Base-by-base conservation (phyloP, 2,797 vertebrate genomes). In the Clamator glandarius region DNA sequence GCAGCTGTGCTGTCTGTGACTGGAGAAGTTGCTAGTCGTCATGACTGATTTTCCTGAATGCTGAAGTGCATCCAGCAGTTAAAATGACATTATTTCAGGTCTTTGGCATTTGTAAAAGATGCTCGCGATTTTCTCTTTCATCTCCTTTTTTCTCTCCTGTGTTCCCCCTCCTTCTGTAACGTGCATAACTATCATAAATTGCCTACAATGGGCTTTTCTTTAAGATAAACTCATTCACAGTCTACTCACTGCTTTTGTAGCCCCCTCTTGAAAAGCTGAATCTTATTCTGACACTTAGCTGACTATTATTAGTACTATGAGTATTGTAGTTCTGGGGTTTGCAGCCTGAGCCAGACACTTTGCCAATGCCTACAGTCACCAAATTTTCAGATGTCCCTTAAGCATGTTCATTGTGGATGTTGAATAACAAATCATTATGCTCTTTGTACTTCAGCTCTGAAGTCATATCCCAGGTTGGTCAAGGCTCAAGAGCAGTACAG, bases 11-110 rank as follows among this genome's bases (percentile, higher is more conserved):
- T 74, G 70, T 18, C 50, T 58, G 0, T 24, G 26, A 29, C 54
- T 91, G 0, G 1, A 41, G 66, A 69, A 83, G 73, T 24, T 86
- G 63, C 33, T 59, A 1, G 2, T 70, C 1, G 0, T 82, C 5
- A 0, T 24, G 68, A 76, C 59, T 86, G 80, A 88, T 91, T 76
- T 89, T 67, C 63, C 63, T 75, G 83, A 87, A 84, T 80, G 77
- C 83, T 90, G 85, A 70, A 96, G 63, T 51, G 70, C 61, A 44
- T 90, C 90, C 1, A 5, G 48, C 35, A 73, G 80, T 68, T 89
- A 64, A 84, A 95, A 70, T 82, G 39, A 87, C 68, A 44, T 89
- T 74, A 87, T 83, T 88, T 77, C 69, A 72, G 64, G 59, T 70
- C 70, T 91, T 88, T 55, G 70, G 35, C 74, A 54, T 81, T 89